Base-by-base conservation (phyloP, 1,140 invertebrate species). In the Ooceraea biroi region DNA sequence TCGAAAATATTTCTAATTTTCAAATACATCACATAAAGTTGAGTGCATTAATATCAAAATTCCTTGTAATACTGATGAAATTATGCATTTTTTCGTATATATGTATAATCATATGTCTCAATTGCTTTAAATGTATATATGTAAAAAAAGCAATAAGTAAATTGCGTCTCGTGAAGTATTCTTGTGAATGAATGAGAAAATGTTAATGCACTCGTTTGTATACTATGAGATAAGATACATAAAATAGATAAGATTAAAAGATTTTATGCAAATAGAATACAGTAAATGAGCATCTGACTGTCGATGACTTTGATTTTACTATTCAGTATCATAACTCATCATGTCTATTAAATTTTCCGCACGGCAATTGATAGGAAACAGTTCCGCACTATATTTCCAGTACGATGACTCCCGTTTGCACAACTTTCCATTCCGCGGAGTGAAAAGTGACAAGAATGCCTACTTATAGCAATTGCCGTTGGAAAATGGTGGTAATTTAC, bases 381-480 rank as follows among this genome's bases (percentile, higher is more conserved):
- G 44, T 48, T 61, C 17, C 44, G 11, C 14, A 14, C 2, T 36
- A 4, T 19, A 19, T 44, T 57, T 12, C 22, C 14, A 44, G 22
- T 14, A 44, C 22, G 12, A 1, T 63, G n/a, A n/a, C n/a, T 69
- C 17, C 36, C 25, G 22, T 57, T n/a, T 65, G 61, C 46, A 58
- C 69, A 71, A 88, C 87, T 89, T 89, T 89, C 87, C 86, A 80
- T 85, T 88, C 58, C n/a, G 22, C 55, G 46, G 14, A 68, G 14
- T 25, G 63, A 66, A 87, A 65, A 84, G 73, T 60, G 77, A 63
- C 52, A 48, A 74, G 80, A 61, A 63, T 71, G 63, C 17, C 12
- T 68, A 50, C 41, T 72, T 83, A 57, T n/a, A 78, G 50, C 65
- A 80, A 71, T 71, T 80, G 76, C 50, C 65, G 41, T 80, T 69